phyloP scores from a whole-genome alignment of 2,113 vertebrate genomes.

The Dolichallabes microphthalmus region DNA sequence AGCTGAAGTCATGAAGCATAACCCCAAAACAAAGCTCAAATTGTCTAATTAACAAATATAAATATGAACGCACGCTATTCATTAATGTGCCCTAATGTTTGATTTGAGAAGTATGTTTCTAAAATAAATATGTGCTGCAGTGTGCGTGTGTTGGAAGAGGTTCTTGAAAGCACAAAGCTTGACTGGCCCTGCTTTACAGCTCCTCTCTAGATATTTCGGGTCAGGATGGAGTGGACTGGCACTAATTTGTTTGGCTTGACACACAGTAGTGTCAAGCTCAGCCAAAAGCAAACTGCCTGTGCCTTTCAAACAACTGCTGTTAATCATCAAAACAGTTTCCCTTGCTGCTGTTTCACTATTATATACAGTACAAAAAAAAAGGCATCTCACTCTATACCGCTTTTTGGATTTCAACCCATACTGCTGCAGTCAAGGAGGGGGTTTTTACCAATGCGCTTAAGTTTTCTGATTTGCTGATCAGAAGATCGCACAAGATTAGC shows the following conservation, averaged over 20 bases:
- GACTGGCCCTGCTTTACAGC: neutral
- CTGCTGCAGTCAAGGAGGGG: slow-evolving; percentile 12
- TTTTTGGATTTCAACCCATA: neutral
- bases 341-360: neutral
- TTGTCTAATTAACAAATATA: neutral
- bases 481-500: too few relatives aligned
- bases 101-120: neutral
- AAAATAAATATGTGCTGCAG: neutral
- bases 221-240: slow-evolving; percentile 5
- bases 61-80: neutral
- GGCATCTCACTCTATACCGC: neutral
- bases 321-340: neutral
- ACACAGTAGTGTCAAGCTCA: neutral
- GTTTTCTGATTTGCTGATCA: slow-evolving; percentile 25
- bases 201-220: slow-evolving; percentile 1
- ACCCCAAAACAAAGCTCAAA: neutral
- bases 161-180: neutral
- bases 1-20: neutral
- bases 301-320: neutral
- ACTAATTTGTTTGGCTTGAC: slow-evolving; percentile 21
- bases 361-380: neutral
- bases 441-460: neutral
- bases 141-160: neutral
- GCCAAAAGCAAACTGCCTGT: neutral
- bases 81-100: neutral